phyloP scores from a whole-genome alignment of 1,140 invertebrate genomes.

The Drosophila subobscura region DNA sequence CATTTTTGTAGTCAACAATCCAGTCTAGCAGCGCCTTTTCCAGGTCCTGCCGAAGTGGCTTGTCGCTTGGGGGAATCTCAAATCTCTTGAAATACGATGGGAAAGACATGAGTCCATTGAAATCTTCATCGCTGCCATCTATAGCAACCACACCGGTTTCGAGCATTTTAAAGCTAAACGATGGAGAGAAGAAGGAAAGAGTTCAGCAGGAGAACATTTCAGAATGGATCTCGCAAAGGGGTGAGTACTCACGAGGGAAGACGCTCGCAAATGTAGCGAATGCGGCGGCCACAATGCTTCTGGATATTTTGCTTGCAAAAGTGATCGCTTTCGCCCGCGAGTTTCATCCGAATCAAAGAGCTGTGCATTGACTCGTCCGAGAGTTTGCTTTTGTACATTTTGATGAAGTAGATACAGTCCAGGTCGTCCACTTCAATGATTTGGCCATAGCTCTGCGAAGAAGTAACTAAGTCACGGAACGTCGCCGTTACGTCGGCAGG shows the following conservation, averaged over 20 bases:
- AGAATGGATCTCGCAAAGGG: not conserved
- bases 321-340: constrained; percentile 36
- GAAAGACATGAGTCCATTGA: constrained; percentile 37
- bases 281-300: constrained; percentile 21
- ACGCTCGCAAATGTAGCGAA: constrained; percentile 50
- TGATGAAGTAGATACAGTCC: constrained; percentile 21
- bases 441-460: not conserved
- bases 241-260: constrained; percentile 38
- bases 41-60: constrained; percentile 3
- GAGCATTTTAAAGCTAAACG: constrained; percentile 43
- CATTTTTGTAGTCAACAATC: constrained; percentile 20
- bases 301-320: not conserved
- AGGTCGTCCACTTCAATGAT: constrained; percentile 29
- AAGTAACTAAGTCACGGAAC: not conserved
- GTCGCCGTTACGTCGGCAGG: not conserved
- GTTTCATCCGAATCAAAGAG: constrained; percentile 1
- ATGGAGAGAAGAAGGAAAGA: too few species aligned
- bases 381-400: not conserved
- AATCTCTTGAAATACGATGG: constrained; percentile 14
- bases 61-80: not conserved
- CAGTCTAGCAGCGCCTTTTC: constrained; percentile 26
- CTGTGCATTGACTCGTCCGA: not conserved
- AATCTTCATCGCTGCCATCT: not conserved
- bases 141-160: constrained; percentile 27
- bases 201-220: not conserved